Evolutionary conservation across 2,888 invertebrate genomes (phyloP).

Genomic region (Acleris literana): DNA sequence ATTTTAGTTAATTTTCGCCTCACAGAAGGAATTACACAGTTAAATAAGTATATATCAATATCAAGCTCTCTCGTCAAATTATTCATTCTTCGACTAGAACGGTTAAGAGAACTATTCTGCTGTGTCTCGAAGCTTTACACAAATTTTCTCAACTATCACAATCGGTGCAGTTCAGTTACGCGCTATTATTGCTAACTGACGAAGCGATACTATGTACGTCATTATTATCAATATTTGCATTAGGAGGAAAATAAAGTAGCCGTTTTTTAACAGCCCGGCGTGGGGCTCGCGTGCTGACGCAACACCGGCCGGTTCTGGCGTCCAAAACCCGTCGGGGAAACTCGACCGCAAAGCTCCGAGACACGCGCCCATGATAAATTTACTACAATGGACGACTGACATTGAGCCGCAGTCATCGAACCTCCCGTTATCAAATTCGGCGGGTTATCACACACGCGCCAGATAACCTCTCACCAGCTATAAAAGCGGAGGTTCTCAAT

Average conservation of each 20-base stretch:
- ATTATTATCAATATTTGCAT: no score
- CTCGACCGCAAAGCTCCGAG: constrained; percentile 2
- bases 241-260: not conserved
- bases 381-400: constrained; percentile 73
- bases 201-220: no score
- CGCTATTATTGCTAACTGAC: no score
- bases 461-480: constrained; percentile 70
- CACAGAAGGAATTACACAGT: no score
- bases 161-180: no score
- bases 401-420: constrained; percentile 80
- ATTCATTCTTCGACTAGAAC: no score
- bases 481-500: constrained; percentile 60
- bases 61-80: no score
- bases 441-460: constrained; percentile 76
- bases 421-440: constrained; percentile 64
- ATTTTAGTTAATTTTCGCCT: no score
- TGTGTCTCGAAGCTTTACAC: no score
- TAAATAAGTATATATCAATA: no score
- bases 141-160: no score
- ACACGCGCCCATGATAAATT: constrained; percentile 62
- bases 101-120: no score
- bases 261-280: not conserved
- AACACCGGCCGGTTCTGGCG: constrained; percentile 9
- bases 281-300: not conserved
- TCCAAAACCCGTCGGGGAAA: constrained; percentile 7